Conservation (phyloP, 2,888 invertebrate species). For the Deilephila porcellus region DNA sequence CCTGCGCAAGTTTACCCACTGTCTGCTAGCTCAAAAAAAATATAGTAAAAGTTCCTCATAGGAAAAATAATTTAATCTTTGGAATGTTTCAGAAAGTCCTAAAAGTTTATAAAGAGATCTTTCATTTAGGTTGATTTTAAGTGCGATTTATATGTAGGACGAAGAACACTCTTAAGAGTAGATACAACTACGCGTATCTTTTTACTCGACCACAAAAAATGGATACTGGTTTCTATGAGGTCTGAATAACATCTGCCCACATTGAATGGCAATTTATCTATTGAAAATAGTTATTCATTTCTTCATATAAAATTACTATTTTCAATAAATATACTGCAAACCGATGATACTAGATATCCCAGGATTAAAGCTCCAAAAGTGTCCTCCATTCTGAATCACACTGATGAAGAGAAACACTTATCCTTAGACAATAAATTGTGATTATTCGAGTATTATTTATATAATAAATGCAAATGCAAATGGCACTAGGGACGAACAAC, state of each 20-base stretch:
- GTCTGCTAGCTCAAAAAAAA: background rate
- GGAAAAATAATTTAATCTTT: conserved; percentile 5
- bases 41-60: background rate
- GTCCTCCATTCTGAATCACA: background rate
- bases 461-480: conserved; percentile 24
- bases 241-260: too few species aligned
- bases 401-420: conserved; percentile 22
- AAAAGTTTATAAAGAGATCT: conserved; percentile 9
- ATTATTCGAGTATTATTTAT: conserved; percentile 27
- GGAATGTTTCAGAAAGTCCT: conserved; percentile 15
- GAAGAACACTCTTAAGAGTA: background rate
- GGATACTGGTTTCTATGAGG: background rate
- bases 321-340: too few species aligned
- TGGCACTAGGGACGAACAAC: conserved; percentile 25
- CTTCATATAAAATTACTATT: too few species aligned
- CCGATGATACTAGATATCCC: too few species aligned
- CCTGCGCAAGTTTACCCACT: background rate
- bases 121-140: conserved; percentile 7
- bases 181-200: background rate
- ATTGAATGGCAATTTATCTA: too few species aligned
- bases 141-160: conserved; percentile 8
- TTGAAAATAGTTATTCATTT: background rate
- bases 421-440: conserved; percentile 18
- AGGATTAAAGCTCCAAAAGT: background rate
- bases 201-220: background rate